These are phyloP conservation scores for Hippopotamyrus pictus DNA, from an alignment of 2,797 vertebrate genomes.

Conservation along the genomic window DNA sequence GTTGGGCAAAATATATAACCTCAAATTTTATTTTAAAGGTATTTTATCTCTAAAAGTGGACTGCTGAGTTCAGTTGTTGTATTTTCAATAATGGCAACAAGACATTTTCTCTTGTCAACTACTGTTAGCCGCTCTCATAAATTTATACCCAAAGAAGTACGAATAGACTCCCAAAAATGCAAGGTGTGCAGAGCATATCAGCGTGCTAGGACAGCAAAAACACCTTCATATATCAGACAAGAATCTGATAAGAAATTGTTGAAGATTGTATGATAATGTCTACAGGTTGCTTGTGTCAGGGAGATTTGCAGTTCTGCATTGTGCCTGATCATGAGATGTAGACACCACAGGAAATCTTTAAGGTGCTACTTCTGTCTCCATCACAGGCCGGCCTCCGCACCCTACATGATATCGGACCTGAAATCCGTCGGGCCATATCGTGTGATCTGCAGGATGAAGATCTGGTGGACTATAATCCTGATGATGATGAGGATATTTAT, in stretches of 20 bases:
- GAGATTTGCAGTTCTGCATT: neutral
- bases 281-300: neutral
- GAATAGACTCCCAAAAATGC: neutral
- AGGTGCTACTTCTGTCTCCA: slow-evolving; percentile 58
- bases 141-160: neutral
- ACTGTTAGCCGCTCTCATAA: neutral
- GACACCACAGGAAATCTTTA: neutral
- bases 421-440: slow-evolving; percentile 98
- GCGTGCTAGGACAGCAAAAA: neutral
- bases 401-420: slow-evolving; percentile 98
- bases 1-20: neutral
- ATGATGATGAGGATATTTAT: slow-evolving; percentile 96
- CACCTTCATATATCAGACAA: neutral
- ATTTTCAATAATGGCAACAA: neutral
- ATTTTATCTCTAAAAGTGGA: neutral
- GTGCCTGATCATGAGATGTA: neutral
- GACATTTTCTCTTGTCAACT: neutral
- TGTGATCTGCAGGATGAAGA: slow-evolving; percentile 99
- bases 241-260: neutral
- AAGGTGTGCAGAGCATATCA: neutral
- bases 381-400: slow-evolving; percentile 98
- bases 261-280: neutral
- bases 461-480: slow-evolving; percentile 89
- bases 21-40: neutral
- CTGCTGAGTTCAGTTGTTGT: neutral